Conservation (phyloP, 1,140 invertebrate genomes). For the Drosophila trapezifrons region DNA sequence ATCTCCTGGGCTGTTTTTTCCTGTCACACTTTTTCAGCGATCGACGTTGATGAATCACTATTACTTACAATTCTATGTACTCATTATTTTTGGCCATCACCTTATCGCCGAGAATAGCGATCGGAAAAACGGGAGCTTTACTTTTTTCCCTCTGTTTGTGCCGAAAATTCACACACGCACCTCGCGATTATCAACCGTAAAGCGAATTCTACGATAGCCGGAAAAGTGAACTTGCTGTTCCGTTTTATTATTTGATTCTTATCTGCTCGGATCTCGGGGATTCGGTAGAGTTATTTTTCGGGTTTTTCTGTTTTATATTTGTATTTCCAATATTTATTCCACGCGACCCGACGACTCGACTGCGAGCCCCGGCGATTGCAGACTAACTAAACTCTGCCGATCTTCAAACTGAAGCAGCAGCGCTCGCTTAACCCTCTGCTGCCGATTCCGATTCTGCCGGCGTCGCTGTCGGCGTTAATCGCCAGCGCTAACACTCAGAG, state of each 20-base stretch:
- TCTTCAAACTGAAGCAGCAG: slow-evolving; percentile 69
- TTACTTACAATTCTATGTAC: slow-evolving; percentile 66
- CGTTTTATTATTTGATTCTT: slow-evolving; percentile 40
- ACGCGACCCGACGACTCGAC: slow-evolving; percentile 53
- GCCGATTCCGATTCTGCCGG: slow-evolving; percentile 26
- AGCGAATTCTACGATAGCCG: slow-evolving; percentile 36
- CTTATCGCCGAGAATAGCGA: slow-evolving; percentile 40
- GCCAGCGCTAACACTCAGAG: slow-evolving; percentile 15
- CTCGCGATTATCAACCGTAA: slow-evolving; percentile 35
- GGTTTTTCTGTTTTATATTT: slow-evolving; percentile 16
- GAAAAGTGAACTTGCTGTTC: slow-evolving; percentile 15
- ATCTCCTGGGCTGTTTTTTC: slow-evolving; percentile 12
- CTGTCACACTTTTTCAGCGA: slow-evolving; percentile 5
- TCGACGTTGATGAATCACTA: slow-evolving; percentile 14
- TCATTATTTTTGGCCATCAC: slow-evolving; percentile 64
- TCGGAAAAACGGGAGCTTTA: slow-evolving; percentile 35
- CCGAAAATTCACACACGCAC: slow-evolving; percentile 30
- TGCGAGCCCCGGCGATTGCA: slow-evolving; percentile 73
- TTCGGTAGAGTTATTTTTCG: background rate
- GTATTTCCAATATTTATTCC: slow-evolving; percentile 6
- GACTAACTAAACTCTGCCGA: slow-evolving; percentile 75
- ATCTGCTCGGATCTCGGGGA: slow-evolving; percentile 7
- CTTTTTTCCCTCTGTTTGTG: slow-evolving; percentile 17
- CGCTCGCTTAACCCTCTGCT: slow-evolving; percentile 69
- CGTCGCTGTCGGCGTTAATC: slow-evolving; percentile 29